Base-by-base conservation (phyloP, 2,888 invertebrate species). In the Monoplex corrugatus region DNA sequence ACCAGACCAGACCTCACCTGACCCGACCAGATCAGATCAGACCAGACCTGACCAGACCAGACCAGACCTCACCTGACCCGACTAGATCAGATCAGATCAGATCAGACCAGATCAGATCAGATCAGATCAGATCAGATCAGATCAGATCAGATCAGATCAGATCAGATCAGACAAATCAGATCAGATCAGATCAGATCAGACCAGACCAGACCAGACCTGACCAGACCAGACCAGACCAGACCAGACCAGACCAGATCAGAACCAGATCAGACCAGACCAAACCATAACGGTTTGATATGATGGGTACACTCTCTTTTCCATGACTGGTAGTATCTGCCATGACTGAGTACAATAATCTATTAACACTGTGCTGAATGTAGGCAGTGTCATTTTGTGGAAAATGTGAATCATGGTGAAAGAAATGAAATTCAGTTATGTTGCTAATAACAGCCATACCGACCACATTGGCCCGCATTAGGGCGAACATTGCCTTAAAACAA, bases 71-170 rank as follows among this genome's bases (percentile, higher is more conserved):
- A 35, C 35, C 72, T 32, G 35, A 16, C 40, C 78, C 38, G 40
- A 40, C 40, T 40, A 40, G 78, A 13, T 78, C 78, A 78, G 78
- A 40, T 40, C 78, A 78, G 2, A 8, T 40, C 80, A 80, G 43
- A 28, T 80, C 80, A 80, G 43, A 43, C 23, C 80, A 80, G 43
- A 3, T 80, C 78, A 78, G 78, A 23, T 78, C 78, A 78, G 40
- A 23, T 40, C 78, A 78, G 78, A 43, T 28, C 40, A 80, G 80
- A 23, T 80, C 80, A 80, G 40, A 6, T 80, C 80, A 40, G 80
- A 43, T 43, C 43, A 43, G 43, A 23, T 80, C 80, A 80, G 80
- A 23, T 43, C 80, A 80, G 43, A 43, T 80, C 80, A 80, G 43
- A 8, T 80, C 80, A 80, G 23, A 43, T 28, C 5, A 68, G 28